Base-by-base conservation (phyloP, 2,113 vertebrate genomes). In the Corvus cornix region DNA sequence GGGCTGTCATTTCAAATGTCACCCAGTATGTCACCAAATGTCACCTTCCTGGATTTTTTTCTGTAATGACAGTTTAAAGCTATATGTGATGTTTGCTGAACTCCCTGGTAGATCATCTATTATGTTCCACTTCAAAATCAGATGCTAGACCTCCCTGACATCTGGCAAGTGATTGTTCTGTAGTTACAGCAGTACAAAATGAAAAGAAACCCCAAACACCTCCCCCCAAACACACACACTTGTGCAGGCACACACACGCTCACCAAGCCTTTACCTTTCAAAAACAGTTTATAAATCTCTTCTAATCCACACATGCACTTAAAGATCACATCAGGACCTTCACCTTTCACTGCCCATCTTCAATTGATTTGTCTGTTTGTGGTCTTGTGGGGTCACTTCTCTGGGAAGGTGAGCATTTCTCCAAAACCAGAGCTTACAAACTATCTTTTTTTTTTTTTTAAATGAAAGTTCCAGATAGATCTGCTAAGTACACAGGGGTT, bases 11-110 rank as follows among this genome's bases (percentile, higher is more conserved):
- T 96, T 94, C 95, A 96, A 94, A 96, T 97, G 94, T 95, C 95
- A 97, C 83, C 85, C 85, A 51, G 95, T 95, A 96, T 95, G 94
- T 95, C 93, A 94, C 94, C 94, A 95, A 96, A 96, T 94, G 95
- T 96, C 92, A 96, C 93, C 90, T 93, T 94, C 85, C 72, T 48
- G 78, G 93, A 63, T 95, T 88, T 90, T 94, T 94, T 84, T 16
- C 88, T 90, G 79, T 86, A 96, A 91, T 92, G 95, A 94, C 87
- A 96, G 79, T 95, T 90, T 96, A 88, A 96, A 95, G 90, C 87
- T 95, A 55, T 90, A 59, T 72, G 83, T 93, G 95, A 83, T 80
- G 92, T 80, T 96, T 94, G 83, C 91, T 81, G 91, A 96, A 90
- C 94, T 85, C 94, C 91, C 91, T 92, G 73, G 68, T 92, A 95